Evolutionary conservation across 2,797 vertebrate genomes (phyloP).

Genomic region (Hippocampus kuda): DNA sequence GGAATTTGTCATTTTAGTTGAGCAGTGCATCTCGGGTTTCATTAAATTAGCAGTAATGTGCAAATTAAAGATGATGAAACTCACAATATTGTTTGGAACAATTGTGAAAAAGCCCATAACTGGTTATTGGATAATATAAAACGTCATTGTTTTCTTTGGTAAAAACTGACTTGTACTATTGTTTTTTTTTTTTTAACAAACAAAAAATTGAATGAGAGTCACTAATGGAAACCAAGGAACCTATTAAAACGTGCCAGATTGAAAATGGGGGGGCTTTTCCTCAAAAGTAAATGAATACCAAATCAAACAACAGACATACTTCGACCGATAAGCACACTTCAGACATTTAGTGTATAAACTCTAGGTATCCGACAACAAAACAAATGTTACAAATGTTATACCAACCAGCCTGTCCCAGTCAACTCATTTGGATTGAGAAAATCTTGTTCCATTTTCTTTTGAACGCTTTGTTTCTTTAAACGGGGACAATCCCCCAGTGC

Average conservation of each 20-base stretch:
- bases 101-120: constrained; percentile 14
- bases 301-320: neutral
- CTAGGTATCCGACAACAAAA: constrained; percentile 72
- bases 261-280: constrained; percentile 1
- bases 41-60: constrained; percentile 59
- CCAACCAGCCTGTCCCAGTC: constrained; percentile 65
- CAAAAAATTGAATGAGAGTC: constrained; percentile 4
- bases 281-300: neutral
- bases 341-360: constrained; percentile 64
- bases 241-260: neutral
- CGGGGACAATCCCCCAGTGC: constrained; percentile 61
- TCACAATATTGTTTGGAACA: neutral
- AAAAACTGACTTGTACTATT: constrained; percentile 56
- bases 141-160: constrained; percentile 64
- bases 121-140: constrained; percentile 54
- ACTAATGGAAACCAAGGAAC: constrained; percentile 1
- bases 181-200: constrained; percentile 33
- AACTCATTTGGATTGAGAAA: constrained; percentile 64
- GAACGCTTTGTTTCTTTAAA: constrained; percentile 68
- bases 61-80: constrained; percentile 33
- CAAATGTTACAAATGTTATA: constrained; percentile 55
- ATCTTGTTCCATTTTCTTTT: constrained; percentile 61
- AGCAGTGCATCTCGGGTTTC: constrained; percentile 63
- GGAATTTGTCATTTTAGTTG: constrained; percentile 45
- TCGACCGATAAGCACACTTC: constrained; percentile 36